Conservation (phyloP, 2,797 vertebrate species). For the Acipenser ruthenus region DNA sequence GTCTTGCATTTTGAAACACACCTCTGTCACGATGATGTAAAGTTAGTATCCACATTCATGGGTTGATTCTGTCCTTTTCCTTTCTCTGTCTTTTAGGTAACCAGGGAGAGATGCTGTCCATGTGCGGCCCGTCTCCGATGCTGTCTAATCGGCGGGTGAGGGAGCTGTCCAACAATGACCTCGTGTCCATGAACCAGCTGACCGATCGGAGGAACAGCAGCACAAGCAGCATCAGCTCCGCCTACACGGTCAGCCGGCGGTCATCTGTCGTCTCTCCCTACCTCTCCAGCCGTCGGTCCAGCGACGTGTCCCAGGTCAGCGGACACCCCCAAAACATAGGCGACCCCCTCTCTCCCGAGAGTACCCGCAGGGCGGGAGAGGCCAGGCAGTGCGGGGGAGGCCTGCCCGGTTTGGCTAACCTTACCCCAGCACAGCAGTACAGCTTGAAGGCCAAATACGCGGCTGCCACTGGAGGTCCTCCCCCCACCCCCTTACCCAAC, state of each 20-base stretch:
- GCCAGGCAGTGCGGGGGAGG: conserved; percentile 45
- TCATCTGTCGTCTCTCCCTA: conserved; percentile 84
- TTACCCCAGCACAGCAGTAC: conserved; percentile 84
- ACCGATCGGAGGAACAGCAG: conserved; percentile 80
- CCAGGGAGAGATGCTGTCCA: conserved; percentile 53
- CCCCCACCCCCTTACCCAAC: conserved; percentile 71
- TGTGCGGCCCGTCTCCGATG: conserved; percentile 57
- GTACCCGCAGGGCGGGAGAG: conserved; percentile 51
- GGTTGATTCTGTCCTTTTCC: neutral
- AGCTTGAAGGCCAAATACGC: conserved; percentile 84
- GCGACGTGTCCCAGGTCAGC: conserved; percentile 64
- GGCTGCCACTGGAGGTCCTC: conserved; percentile 75
- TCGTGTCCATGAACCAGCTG: conserved; percentile 37
- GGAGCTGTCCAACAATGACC: conserved; percentile 64
- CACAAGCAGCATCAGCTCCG: conserved; percentile 86
- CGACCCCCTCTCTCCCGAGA: conserved; percentile 61
- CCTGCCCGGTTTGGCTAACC: conserved; percentile 67
- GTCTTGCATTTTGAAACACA: neutral
- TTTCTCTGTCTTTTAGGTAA: conserved; percentile 25
- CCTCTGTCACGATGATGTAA: no score
- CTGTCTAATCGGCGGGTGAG: conserved; percentile 64
- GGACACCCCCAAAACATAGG: conserved; percentile 36
- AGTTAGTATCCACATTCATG: no score
- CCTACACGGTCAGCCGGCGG: conserved; percentile 88
- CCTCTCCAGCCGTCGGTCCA: conserved; percentile 66